Conservation (phyloP, 2,888 invertebrate genomes). For the Callimorpha dominula region DNA sequence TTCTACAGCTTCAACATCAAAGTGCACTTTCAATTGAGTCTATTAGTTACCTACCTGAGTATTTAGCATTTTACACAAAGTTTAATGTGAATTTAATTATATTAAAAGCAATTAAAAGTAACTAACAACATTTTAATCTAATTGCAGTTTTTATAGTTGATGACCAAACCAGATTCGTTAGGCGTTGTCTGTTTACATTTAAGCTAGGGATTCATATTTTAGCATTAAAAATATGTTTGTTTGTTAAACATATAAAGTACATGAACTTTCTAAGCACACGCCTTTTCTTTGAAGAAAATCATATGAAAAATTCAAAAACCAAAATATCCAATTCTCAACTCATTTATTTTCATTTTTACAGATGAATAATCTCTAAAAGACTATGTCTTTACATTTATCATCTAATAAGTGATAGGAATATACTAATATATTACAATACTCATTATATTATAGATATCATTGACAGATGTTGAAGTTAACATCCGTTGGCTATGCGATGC, state of each 20-base stretch:
- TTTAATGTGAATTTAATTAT: too few relatives aligned
- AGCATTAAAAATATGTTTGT: too few relatives aligned
- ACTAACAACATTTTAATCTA: too few relatives aligned
- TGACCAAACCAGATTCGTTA: too few relatives aligned
- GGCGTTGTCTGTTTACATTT: too few relatives aligned
- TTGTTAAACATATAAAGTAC: not conserved
- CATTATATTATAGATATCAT: conserved; percentile 29
- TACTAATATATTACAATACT: conserved; percentile 36
- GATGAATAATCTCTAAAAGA: conserved; percentile 71
- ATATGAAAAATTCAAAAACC: conserved; percentile 17
- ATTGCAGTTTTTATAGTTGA: too few relatives aligned
- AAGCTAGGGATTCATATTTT: too few relatives aligned
- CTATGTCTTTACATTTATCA: conserved; percentile 68
- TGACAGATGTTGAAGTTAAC: conserved; percentile 19
- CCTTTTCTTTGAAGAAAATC: not conserved
- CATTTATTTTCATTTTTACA: conserved; percentile 65
- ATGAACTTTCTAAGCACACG: not conserved
- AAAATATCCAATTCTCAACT: conserved; percentile 42
- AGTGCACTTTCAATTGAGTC: conserved; percentile 23
- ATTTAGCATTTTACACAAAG: not conserved
- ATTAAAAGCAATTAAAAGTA: too few relatives aligned
- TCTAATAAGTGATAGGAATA: conserved; percentile 61
- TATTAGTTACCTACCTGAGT: not conserved
- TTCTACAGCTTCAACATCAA: conserved; percentile 27
- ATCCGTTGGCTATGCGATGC: conserved; percentile 17